Base-by-base conservation (phyloP, 2,888 invertebrate genomes). In the Cosmopolites sordidus region DNA sequence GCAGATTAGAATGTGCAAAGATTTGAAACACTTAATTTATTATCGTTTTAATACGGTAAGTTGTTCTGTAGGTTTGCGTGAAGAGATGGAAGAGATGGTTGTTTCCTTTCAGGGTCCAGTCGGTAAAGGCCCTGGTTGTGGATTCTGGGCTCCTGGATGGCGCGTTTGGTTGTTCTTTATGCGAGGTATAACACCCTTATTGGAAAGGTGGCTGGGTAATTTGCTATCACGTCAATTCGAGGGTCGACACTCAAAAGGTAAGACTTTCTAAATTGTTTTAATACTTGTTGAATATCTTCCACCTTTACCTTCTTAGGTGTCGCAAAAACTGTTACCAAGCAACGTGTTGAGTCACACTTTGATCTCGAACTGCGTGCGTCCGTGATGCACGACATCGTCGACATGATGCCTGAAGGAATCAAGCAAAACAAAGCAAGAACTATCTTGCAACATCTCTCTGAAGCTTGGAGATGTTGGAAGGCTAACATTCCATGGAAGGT, bases 331-430 rank as follows among this genome's bases (percentile, higher is more conserved):
- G 99, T 99, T 4, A 99, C 99, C 1, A 99, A 99, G 72, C 99
- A 99, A 76, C 83, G 99, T 65, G 99, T 99, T 0, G 99, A 99
- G 72, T 96, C 96, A 40, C 99, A 99, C 79, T 99, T 98, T 76
- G 99, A 99, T 82, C 79, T 99, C 62, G 99, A 99, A 74, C 77
- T 99, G 69, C 84, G 99, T 62, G 97, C 97, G 12, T 97, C 97
- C 0, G 98, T 91, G 1, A 89, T 90, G 90, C 87, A 89, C 77
- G 99, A 99, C 70, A 99, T 99, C 61, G 89, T 99, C n/a, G 99
- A 99, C 69, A 99, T 99, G 99, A 99, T 99, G 99, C 99, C 99
- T 0, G 99, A 99, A 75, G 99, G 99, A 60, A 99, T 99, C 72
- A 99, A 99, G 71, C 99, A 99, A 75, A 99, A 99, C 76, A 99